Evolutionary conservation across 2,888 invertebrate species (phyloP).

Genomic region (Elegia similella): DNA sequence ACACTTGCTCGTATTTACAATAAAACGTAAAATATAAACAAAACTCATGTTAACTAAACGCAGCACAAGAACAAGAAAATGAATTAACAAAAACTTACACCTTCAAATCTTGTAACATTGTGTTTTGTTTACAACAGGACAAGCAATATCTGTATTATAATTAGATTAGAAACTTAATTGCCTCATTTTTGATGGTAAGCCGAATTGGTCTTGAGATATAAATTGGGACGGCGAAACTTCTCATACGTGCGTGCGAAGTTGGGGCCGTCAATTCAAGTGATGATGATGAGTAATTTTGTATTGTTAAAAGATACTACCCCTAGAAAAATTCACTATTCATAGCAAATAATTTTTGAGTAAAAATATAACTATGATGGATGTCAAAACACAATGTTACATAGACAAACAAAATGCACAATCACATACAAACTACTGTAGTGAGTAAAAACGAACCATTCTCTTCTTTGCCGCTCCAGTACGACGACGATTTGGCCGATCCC

Average conservation of each 20-base stretch:
- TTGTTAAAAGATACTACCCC: too few species aligned
- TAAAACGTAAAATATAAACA: slow-evolving; percentile 45
- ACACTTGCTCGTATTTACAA: slow-evolving; percentile 81
- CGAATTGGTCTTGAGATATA: too few species aligned
- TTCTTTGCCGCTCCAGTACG: slow-evolving; percentile 77
- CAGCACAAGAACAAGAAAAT: slow-evolving; percentile 58
- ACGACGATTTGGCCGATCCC: slow-evolving; percentile 71
- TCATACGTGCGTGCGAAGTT: too few species aligned
- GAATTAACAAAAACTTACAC: slow-evolving; percentile 57
- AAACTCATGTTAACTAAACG: slow-evolving; percentile 54
- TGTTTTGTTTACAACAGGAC: too few species aligned
- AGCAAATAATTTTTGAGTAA: too few species aligned
- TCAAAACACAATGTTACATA: slow-evolving; percentile 52
- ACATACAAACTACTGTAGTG: slow-evolving; percentile 51
- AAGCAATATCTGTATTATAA: too few species aligned
- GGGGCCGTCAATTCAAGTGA: too few species aligned
- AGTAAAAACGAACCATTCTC: slow-evolving; percentile 68
- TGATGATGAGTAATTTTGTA: too few species aligned
- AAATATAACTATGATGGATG: slow-evolving; percentile 18
- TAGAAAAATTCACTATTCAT: too few species aligned
- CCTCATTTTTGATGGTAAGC: too few species aligned
- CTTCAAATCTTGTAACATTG: slow-evolving; percentile 40
- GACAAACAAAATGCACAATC: slow-evolving; percentile 67
- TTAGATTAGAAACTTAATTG: too few species aligned
- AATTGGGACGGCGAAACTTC: too few species aligned